Evolutionary conservation across 2,113 vertebrate species (phyloP).

Genomic region (Pangasianodon hypophthalmus): DNA sequence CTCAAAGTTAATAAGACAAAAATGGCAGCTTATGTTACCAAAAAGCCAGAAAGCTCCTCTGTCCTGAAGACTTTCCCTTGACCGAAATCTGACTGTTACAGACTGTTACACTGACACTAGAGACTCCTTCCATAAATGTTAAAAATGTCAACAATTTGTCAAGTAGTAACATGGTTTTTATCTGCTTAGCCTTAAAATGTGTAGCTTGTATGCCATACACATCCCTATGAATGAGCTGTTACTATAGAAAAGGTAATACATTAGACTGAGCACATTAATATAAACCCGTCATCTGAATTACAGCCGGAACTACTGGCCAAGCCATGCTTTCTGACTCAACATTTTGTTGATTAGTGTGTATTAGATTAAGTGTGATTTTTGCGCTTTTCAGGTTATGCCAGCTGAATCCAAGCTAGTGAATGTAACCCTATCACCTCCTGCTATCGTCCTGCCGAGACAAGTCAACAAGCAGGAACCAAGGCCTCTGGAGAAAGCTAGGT

Average conservation of each 20-base stretch:
- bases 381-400: conserved; percentile 69
- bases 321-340: neutral
- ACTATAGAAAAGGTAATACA: neutral
- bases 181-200: neutral
- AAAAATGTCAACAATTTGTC: neutral
- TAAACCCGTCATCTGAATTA: neutral
- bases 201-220: neutral
- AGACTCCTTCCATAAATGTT: neutral
- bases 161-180: neutral
- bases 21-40: neutral
- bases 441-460: conserved; percentile 85
- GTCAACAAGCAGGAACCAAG: conserved; percentile 73
- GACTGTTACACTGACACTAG: neutral
- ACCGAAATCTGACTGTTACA: neutral
- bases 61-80: neutral
- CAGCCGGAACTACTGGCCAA: neutral
- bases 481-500: conserved; percentile 72
- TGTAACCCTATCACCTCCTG: conserved; percentile 75
- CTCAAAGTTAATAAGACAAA: neutral
- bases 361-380: neutral
- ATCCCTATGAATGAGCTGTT: neutral
- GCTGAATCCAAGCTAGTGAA: conserved; percentile 66
- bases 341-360: neutral
- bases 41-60: neutral
- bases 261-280: neutral